Percentiles rank a stretch among this genome's conserved stretches.
These are phyloP conservation scores for Enteromius viviparus DNA, from an alignment of 2,797 vertebrate genomes.

Conservation along the genomic window DNA sequence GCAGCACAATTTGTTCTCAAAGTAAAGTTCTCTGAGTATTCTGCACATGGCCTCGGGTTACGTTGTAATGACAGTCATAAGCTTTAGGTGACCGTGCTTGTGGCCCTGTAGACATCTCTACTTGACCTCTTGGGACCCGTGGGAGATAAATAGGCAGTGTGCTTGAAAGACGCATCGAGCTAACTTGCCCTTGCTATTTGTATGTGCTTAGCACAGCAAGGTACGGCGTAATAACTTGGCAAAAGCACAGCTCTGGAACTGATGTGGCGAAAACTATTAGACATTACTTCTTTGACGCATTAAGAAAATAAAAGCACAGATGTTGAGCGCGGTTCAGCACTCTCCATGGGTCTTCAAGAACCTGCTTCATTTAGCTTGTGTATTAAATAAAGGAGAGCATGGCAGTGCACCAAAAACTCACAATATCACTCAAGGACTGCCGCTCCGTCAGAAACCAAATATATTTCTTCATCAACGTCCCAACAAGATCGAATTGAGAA, in stretches of 20 bases:
- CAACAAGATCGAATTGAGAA: constrained; percentile 42
- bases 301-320: constrained; percentile 61
- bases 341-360: constrained; percentile 43
- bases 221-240: constrained; percentile 56
- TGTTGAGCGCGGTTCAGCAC: constrained; percentile 50
- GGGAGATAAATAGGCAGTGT: constrained; percentile 38
- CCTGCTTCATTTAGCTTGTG: constrained; percentile 52
- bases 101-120: constrained; percentile 53
- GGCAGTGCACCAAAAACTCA: constrained; percentile 29
- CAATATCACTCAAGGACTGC: constrained; percentile 13
- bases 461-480: constrained; percentile 35
- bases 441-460: constrained; percentile 25
- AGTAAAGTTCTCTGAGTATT: constrained; percentile 58
- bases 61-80: constrained; percentile 65
- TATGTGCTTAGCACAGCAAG: constrained; percentile 57
- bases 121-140: constrained; percentile 60
- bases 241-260: constrained; percentile 42
- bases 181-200: constrained; percentile 52
- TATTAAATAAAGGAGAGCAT: constrained; percentile 49
- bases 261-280: constrained; percentile 39
- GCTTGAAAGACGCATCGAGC: constrained; percentile 36
- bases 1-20: constrained; percentile 43
- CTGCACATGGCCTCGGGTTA: constrained; percentile 51
- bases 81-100: constrained; percentile 50
- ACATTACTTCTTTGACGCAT: constrained; percentile 52